These are phyloP conservation scores for Silurus glanis DNA, from an alignment of 2,113 vertebrate genomes.

Conservation along the genomic window DNA sequence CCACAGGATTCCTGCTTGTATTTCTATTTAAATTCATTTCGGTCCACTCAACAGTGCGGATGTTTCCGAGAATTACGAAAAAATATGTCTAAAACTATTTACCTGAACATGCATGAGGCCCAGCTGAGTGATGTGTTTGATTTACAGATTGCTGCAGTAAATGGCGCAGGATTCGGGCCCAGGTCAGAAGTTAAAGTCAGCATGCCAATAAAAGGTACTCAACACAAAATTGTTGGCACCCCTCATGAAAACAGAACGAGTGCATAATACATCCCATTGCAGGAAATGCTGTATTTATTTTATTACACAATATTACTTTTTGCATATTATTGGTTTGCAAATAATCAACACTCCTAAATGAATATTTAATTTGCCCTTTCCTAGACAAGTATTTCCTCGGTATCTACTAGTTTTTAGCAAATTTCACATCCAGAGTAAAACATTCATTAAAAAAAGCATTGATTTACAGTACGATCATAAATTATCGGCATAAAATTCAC, in stretches of 20 bases:
- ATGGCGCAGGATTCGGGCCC: slow-evolving; percentile 86
- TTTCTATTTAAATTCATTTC: not conserved
- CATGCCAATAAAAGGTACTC: slow-evolving; percentile 90
- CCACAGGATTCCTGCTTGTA: not conserved
- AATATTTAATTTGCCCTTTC: not conserved
- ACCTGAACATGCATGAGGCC: not conserved
- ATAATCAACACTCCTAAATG: not conserved
- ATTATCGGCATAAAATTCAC: too few relatives aligned
- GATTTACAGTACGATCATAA: too few relatives aligned
- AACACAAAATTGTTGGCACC: not conserved
- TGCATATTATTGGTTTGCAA: not conserved
- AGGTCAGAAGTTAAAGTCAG: slow-evolving; percentile 86
- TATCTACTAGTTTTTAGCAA: not conserved
- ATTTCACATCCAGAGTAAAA: not conserved
- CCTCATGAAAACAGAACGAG: not conserved
- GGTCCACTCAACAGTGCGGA: not conserved
- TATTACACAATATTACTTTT: too few relatives aligned
- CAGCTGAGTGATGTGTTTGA: not conserved
- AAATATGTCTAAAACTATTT: not conserved
- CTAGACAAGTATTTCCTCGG: too few relatives aligned
- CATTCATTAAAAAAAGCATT: too few relatives aligned
- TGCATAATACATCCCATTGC: not conserved
- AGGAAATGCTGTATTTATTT: too few relatives aligned
- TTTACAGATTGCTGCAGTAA: slow-evolving; percentile 87
- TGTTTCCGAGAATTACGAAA: not conserved